Evolutionary conservation across 2,113 vertebrate species (phyloP).

Genomic region (Alces alces): DNA sequence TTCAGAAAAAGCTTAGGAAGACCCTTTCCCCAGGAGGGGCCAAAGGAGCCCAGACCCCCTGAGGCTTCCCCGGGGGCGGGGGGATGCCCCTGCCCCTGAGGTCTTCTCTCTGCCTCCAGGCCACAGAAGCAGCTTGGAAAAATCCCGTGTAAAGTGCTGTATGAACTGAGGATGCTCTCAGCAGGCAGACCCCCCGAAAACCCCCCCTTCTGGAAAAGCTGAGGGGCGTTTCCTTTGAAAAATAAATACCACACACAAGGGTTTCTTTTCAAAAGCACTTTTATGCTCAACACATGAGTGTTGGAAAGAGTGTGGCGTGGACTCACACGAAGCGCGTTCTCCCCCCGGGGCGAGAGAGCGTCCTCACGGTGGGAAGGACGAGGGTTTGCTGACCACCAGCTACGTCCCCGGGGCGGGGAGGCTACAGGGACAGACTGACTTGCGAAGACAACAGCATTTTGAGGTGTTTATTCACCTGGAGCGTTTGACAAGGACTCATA

Average conservation of each 20-base stretch:
- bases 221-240: background rate
- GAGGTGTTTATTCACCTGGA: fast-evolving
- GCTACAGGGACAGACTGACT: fast-evolving
- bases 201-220: fast-evolving
- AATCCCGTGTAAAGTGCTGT: background rate
- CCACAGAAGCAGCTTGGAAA: background rate
- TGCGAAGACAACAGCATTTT: fast-evolving
- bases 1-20: background rate
- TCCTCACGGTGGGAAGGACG: fast-evolving
- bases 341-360: fast-evolving
- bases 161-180: background rate
- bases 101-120: background rate
- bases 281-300: background rate
- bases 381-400: fast-evolving
- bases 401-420: fast-evolving
- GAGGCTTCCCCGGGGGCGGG: background rate
- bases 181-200: background rate
- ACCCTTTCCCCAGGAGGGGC: background rate
- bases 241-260: background rate
- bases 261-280: background rate
- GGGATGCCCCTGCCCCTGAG: fast-evolving
- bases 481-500: fast-evolving
- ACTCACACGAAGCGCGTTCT: fast-evolving
- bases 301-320: background rate
- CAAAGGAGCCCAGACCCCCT: too few relatives aligned